These are phyloP conservation scores for Neogobius melanostomus DNA, from an alignment of 2,113 vertebrate species.

Conservation along the genomic window DNA sequence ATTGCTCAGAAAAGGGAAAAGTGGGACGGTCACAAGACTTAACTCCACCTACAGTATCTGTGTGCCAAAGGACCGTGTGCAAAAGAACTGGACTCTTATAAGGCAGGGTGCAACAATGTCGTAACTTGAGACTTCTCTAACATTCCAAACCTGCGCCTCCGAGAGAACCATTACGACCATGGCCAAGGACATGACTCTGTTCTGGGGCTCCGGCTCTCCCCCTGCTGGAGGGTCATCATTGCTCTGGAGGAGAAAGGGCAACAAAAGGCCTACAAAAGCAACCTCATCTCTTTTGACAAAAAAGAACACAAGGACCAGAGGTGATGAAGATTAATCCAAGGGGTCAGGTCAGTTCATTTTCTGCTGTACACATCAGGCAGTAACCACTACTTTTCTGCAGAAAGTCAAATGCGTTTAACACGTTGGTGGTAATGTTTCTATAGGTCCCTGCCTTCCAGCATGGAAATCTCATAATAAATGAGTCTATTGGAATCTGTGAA, in stretches of 20 bases:
- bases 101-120: neutral
- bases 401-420: neutral
- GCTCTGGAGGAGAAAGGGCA: constrained; percentile 76
- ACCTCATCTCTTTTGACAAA: constrained; percentile 72
- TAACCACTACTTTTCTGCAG: neutral
- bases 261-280: constrained; percentile 63
- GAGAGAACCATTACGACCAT: constrained; percentile 24
- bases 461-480: constrained; percentile 65
- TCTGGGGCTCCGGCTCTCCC: constrained; percentile 76
- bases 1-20: constrained; percentile 1
- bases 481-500: constrained; percentile 71
- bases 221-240: constrained; percentile 78
- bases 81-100: constrained; percentile 29
- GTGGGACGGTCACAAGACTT: constrained; percentile 31
- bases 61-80: neutral
- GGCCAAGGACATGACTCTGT: constrained; percentile 70
- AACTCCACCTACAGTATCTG: constrained; percentile 38
- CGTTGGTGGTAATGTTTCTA: neutral
- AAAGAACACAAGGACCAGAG: constrained; percentile 64
- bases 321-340: constrained; percentile 73
- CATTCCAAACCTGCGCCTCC: neutral
- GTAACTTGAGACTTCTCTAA: neutral
- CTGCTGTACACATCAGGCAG: neutral
- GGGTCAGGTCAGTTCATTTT: constrained; percentile 60
- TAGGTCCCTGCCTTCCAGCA: constrained; percentile 75